Evolutionary conservation across 64 coral and sea anemone species (phyloP), one percentile per base, ranked within the genome.

Genomic region (Stylophora pistillata): DNA sequence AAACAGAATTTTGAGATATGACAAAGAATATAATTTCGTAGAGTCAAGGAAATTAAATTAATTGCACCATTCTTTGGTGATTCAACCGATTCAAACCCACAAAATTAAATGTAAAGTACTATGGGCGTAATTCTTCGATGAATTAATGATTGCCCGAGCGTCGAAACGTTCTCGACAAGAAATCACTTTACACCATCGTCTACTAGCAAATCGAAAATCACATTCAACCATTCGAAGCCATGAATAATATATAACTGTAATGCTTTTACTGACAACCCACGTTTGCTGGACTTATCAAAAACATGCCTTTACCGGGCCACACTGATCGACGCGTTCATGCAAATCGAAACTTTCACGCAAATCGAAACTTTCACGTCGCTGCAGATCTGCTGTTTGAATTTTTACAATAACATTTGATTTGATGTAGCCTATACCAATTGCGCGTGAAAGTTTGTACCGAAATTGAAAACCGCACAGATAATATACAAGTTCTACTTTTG

Each of bases 201-300:
- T 68, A 26, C 20, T 9, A 68, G 9, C 64, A 21, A 12, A 68
- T 68, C 64, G 64, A 27, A 68, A 68, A 68, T 68, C 64, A 21
- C 14, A 54, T 55, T 21, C 58, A 29, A 55, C 7, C 15, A 79
- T 21, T 54, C 25, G 27, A 79, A 58, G 31, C 6, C 78, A 82
- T 58, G 52, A 82, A 61, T 82, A 58, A 82, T 82, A 32, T 2
- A 82, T 82, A 56, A 30, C 21, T 59, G 30, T 76, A 53, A 76
- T 76, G 26, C 26, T 23, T 26, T 68, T 21, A 76, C 33, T 17
- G 17, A 76, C 17, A 54, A 20, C 20, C 20, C 17, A 13, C 37
- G 32, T 47, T 76, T 52, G 37, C 32, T 47, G 20, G 53, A 76
- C 14, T 23, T 52, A 52, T 23, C 12, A 12, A 47, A 23, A 54